Conservation (phyloP, 2,888 invertebrate genomes). For the Rhamphomyia laevipes region DNA sequence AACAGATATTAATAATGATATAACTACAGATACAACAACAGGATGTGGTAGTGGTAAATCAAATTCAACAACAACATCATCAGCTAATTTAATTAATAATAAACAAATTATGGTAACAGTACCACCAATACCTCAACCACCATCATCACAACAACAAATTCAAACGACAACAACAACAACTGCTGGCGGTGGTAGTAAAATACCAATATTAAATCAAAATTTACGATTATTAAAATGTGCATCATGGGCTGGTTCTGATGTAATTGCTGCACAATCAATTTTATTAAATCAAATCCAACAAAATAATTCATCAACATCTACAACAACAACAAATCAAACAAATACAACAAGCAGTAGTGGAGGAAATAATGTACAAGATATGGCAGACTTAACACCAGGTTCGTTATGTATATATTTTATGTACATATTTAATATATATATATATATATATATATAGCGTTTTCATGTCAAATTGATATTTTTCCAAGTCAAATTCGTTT, state of each 20-base stretch:
- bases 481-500: too few species aligned
- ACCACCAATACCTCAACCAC: slow-evolving; percentile 12
- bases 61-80: background rate
- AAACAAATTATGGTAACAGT: background rate
- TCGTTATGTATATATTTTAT: too few species aligned
- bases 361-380: slow-evolving; percentile 25
- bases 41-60: slow-evolving; percentile 6
- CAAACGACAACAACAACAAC: slow-evolving; percentile 1
- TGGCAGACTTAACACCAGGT: slow-evolving; percentile 47
- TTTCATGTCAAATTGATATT: too few species aligned
- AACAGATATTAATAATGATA: slow-evolving; percentile 4
- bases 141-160: slow-evolving; percentile 10
- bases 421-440: too few species aligned
- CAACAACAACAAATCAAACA: slow-evolving; percentile 28
- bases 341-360: slow-evolving; percentile 22
- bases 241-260: slow-evolving; percentile 52
- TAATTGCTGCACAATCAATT: slow-evolving; percentile 22
- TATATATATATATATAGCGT: too few species aligned
- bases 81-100: slow-evolving; percentile 3
- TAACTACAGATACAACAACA: slow-evolving; percentile 11
- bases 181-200: slow-evolving; percentile 43
- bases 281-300: slow-evolving; percentile 21
- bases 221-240: slow-evolving; percentile 55
- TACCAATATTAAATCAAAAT: slow-evolving; percentile 47
- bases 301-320: slow-evolving; percentile 27